These are phyloP conservation scores for Paratrypauchen microcephalus DNA, from an alignment of 2,797 vertebrate genomes.

Conservation along the genomic window DNA sequence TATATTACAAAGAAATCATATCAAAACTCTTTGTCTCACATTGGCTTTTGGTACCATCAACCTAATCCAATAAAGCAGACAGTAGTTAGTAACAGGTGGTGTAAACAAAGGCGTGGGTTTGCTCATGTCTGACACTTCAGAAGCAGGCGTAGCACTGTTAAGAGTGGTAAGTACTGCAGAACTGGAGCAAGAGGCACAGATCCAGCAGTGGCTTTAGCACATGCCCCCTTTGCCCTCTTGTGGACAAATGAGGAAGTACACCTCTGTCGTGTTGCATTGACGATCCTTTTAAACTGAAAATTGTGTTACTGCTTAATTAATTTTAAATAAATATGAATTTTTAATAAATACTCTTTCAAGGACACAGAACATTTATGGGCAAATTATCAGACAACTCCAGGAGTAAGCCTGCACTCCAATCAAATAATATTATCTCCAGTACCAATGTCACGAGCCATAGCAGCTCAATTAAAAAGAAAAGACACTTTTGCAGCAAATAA, in stretches of 20 bases:
- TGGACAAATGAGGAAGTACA: conserved; percentile 53
- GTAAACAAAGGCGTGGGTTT: conserved; percentile 45
- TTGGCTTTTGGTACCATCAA: conserved; percentile 64
- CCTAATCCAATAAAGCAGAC: conserved; percentile 39
- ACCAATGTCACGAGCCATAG: conserved; percentile 40
- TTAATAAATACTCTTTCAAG: conserved; percentile 79
- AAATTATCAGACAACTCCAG: conserved; percentile 57
- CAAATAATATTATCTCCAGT: conserved; percentile 53
- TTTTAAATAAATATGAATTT: conserved; percentile 76
- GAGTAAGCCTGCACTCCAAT: conserved; percentile 79
- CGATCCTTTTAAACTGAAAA: conserved; percentile 8
- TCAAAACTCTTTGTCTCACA: conserved; percentile 63
- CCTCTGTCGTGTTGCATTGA: conserved; percentile 15
- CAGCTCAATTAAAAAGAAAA: conserved; percentile 42
- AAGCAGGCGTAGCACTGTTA: conserved; percentile 8
- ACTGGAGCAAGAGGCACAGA: conserved; percentile 23
- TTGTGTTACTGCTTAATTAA: conserved; percentile 27
- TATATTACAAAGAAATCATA: conserved; percentile 68
- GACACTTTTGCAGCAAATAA: conserved; percentile 45
- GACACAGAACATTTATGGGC: conserved; percentile 58
- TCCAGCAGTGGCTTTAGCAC: conserved; percentile 30
- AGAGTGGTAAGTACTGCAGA: conserved; percentile 19
- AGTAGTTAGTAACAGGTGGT: conserved; percentile 32
- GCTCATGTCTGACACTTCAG: conserved; percentile 19
- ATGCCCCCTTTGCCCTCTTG: conserved; percentile 57